Conservation (phyloP, 2,888 invertebrate species). For the Hirtodrosophila histrioides region DNA sequence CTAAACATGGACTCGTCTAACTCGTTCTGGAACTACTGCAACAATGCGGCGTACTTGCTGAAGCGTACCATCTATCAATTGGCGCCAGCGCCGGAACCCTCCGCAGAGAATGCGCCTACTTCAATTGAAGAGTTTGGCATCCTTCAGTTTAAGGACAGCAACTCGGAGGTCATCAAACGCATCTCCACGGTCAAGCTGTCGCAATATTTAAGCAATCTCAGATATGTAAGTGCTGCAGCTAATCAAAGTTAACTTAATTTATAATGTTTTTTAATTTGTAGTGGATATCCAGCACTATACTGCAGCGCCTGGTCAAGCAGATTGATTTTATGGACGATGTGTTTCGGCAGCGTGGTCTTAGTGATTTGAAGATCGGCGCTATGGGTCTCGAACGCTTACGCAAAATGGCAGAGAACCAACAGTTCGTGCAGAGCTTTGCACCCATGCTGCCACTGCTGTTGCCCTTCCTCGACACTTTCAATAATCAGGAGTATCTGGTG, state of each 20-base stretch:
- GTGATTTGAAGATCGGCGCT: slow-evolving; percentile 88
- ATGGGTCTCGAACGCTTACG: slow-evolving; percentile 90
- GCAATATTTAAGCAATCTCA: slow-evolving; percentile 91
- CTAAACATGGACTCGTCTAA: slow-evolving; percentile 74
- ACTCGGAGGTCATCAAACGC: slow-evolving; percentile 83
- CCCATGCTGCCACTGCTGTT: slow-evolving; percentile 86
- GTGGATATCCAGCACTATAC: slow-evolving; percentile 95
- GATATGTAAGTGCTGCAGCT: slow-evolving; percentile 86
- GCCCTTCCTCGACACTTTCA: slow-evolving; percentile 92
- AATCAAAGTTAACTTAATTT: not conserved
- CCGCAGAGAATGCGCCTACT: slow-evolving; percentile 79
- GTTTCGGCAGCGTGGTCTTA: slow-evolving; percentile 88
- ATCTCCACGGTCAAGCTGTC: slow-evolving; percentile 87
- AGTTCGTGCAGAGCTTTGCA: slow-evolving; percentile 82
- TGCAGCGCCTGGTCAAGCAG: slow-evolving; percentile 90
- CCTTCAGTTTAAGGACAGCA: slow-evolving; percentile 80
- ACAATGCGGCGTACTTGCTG: slow-evolving; percentile 82
- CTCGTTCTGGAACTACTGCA: slow-evolving; percentile 84
- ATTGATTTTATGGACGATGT: slow-evolving; percentile 89
- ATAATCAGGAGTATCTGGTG: slow-evolving; percentile 94
- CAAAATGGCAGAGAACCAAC: slow-evolving; percentile 88
- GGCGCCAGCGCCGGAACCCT: slow-evolving; percentile 78
- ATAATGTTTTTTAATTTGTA: slow-evolving; percentile 74
- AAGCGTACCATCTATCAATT: slow-evolving; percentile 83
- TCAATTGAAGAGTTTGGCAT: slow-evolving; percentile 81